Conservation (phyloP, 2,113 vertebrate species). For the Psettodes erumei region DNA sequence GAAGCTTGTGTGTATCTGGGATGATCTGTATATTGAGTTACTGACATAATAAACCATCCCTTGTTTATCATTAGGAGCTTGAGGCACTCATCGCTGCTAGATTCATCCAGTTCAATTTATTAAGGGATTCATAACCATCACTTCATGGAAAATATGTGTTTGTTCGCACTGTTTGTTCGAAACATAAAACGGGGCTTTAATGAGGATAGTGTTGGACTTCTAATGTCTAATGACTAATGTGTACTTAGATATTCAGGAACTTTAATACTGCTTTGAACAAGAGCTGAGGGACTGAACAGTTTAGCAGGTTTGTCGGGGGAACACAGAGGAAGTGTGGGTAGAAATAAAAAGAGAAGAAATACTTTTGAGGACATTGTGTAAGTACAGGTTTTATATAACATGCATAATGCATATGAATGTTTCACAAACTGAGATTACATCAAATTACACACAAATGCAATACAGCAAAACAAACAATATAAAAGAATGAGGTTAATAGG, state of each 20-base stretch:
- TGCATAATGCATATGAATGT: background rate
- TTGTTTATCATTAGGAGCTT: conserved; percentile 50
- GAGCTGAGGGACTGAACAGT: background rate
- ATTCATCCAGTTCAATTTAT: conserved; percentile 51
- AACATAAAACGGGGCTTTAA: conserved; percentile 34
- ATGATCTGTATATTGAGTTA: conserved; percentile 42
- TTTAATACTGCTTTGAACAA: conserved; percentile 19
- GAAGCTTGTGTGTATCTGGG: background rate
- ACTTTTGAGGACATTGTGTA: background rate
- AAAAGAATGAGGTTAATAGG: background rate
- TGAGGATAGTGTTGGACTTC: conserved; percentile 12
- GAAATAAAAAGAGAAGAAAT: background rate
- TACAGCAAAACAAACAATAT: background rate
- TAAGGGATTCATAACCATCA: conserved; percentile 33
- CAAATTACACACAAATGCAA: background rate
- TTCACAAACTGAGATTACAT: background rate
- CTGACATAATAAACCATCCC: conserved; percentile 45
- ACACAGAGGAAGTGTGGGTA: background rate
- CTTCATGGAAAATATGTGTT: conserved; percentile 21
- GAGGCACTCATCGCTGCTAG: conserved; percentile 7
- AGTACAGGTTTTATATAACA: background rate
- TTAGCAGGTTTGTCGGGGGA: background rate
- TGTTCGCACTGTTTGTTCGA: background rate
- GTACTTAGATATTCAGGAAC: conserved; percentile 27
- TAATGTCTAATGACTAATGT: conserved; percentile 21